These are phyloP conservation scores for Dermatemys mawii DNA, from an alignment of 2,113 vertebrate genomes.

Conservation along the genomic window DNA sequence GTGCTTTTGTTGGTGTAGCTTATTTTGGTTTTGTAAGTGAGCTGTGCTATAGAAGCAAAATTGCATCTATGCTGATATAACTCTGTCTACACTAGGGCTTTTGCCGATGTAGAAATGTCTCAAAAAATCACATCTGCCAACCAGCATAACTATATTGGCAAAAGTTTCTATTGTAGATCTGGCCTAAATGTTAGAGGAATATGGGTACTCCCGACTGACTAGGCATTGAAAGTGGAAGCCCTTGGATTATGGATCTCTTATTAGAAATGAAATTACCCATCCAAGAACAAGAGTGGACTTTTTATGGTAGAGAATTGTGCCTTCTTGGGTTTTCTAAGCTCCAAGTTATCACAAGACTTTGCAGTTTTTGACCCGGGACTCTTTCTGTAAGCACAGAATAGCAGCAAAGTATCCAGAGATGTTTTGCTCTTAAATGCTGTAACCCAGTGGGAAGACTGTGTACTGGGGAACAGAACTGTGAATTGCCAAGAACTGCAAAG, in stretches of 20 bases:
- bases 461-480: background rate
- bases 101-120: background rate
- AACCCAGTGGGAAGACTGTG: background rate
- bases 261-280: background rate
- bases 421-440: background rate
- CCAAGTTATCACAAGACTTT: background rate
- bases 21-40: background rate
- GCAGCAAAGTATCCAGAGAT: background rate
- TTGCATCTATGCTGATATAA: background rate
- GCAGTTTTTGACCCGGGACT: background rate
- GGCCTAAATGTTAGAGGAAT: background rate
- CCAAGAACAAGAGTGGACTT: too few relatives aligned
- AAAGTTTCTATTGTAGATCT: background rate
- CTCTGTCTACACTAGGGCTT: background rate
- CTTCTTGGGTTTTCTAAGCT: slow-evolving; percentile 10
- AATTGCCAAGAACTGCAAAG: too few relatives aligned
- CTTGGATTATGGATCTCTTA: background rate
- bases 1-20: rapidly evolving
- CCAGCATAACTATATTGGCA: background rate
- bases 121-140: background rate
- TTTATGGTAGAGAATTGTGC: background rate
- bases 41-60: background rate
- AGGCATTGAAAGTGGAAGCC: background rate
- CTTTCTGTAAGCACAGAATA: background rate
- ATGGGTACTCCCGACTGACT: background rate